Percentiles rank a stretch among this genome's conserved stretches.
Conservation (phyloP, 2,797 vertebrate genomes). For the Amazona finschi region DNA sequence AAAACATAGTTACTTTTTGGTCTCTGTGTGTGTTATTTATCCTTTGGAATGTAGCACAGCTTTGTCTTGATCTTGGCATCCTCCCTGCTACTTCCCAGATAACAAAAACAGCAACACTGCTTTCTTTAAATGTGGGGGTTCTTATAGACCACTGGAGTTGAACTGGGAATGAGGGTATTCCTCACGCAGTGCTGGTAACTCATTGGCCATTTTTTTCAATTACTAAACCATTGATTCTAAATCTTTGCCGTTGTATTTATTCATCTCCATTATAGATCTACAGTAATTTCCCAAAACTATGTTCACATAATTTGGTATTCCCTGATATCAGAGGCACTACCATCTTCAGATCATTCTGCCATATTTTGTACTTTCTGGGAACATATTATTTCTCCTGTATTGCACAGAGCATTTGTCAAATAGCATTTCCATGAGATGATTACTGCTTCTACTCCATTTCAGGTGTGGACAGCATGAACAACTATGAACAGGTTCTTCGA, state of each 20-base stretch:
- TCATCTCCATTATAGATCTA: not conserved
- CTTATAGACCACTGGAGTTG: not conserved
- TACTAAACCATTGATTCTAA: not conserved
- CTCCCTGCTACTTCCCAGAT: not conserved
- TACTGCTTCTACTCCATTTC: not conserved
- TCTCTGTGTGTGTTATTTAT: not conserved
- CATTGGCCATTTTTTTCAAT: not conserved
- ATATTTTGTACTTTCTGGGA: not conserved
- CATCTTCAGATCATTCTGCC: not conserved
- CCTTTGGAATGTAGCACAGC: not conserved
- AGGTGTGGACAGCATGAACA: conserved; percentile 94
- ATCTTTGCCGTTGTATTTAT: not conserved
- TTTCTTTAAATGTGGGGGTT: not conserved
- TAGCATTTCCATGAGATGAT: not conserved
- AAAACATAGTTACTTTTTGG: not conserved
- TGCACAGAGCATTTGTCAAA: not conserved
- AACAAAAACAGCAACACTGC: not conserved
- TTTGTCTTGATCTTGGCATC: not conserved
- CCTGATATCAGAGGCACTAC: not conserved
- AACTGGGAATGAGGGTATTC: not conserved
- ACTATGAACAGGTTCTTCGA: conserved; percentile 88
- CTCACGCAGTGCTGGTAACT: not conserved
- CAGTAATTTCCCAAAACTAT: not conserved
- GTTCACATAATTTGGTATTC: not conserved
- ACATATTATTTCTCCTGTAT: not conserved